Evolutionary conservation across 1,140 invertebrate genomes (phyloP), one percentile per base, ranked within the genome.

Genomic region (Drosophila truncata): DNA sequence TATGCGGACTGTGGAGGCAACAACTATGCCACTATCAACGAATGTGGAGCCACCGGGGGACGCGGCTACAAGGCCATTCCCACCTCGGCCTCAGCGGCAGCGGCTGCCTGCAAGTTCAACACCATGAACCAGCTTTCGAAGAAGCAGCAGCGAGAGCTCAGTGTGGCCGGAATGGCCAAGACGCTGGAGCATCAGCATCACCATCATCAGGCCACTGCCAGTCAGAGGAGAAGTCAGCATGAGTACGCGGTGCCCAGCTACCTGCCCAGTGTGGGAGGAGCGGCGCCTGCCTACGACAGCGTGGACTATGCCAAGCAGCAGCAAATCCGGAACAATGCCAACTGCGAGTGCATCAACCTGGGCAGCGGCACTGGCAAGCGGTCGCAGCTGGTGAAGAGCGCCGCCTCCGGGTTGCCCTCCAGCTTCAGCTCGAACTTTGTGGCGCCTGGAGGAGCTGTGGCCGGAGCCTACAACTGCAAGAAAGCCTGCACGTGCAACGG

Each of bases 361-460:
- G 80, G 84, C 37, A 83, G 60, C 4, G 72, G 81, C 33, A 87
- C 79, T 0, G 76, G 65, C 93, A 93, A 94, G 69, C 39, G 82
- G 44, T n/a, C 16, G 18, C 37, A 18, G 1, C 33, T 20, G 9
- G 44, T 44, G 5, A 77, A 71, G 55, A 29, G 41, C 6, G 37
- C 93, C 41, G 93, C 93, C 63, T 82, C 93, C 67, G 93, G 90
- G 62, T 88, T 93, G 78, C 95, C 95, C 69, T 91, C 94, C 80
- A 94, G 95, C 67, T 94, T 95, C 75, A 95, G 95, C 93, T 95
- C 95, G 63, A 94, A 94, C 59, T 93, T 96, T 78, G 95, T 96
- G 64, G 94, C 95, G 69, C 94, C 93, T 4, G 23, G 93, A 93
- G 46, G 44, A 3, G 49, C 62, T 94, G n/a, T 92, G 93, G n/a